phyloP scores from a whole-genome alignment of 2,797 vertebrate genomes.

The Chrosomus eos region DNA sequence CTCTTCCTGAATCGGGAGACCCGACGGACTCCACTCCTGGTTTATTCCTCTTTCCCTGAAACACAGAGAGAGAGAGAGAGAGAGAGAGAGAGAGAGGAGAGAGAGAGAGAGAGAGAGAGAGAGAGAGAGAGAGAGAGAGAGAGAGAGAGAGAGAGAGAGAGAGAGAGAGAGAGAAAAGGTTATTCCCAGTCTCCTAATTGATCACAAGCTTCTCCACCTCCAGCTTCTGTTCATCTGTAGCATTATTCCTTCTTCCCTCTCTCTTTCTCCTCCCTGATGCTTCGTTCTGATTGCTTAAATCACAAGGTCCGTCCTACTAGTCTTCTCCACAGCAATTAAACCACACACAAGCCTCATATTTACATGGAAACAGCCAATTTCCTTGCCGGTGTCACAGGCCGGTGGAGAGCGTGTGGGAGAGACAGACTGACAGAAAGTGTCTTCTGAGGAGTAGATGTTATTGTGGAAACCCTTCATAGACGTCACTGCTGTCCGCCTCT shows the following conservation, averaged over 20 bases:
- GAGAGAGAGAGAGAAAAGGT: constrained; percentile 62
- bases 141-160: constrained; percentile 17
- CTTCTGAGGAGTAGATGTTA: constrained; percentile 35
- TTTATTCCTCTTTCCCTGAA: constrained; percentile 83
- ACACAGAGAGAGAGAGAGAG: constrained; percentile 44
- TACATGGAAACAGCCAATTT: constrained; percentile 76
- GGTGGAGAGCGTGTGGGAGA: constrained; percentile 44
- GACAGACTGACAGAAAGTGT: constrained; percentile 27
- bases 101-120: constrained; percentile 25
- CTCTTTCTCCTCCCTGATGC: constrained; percentile 60
- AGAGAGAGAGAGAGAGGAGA: constrained; percentile 54
- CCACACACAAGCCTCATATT: constrained; percentile 73
- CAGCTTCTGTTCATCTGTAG: constrained; percentile 20
- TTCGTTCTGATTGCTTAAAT: constrained; percentile 77
- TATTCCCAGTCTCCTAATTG: constrained; percentile 43
- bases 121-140: constrained; percentile 57
- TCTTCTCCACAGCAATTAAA: constrained; percentile 68
- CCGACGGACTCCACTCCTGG: constrained; percentile 80
- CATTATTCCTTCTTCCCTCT: constrained; percentile 19
- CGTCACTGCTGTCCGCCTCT: constrained; percentile 33
- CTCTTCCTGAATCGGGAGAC: constrained; percentile 82
- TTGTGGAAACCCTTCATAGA: constrained; percentile 43
- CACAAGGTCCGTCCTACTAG: constrained; percentile 64
- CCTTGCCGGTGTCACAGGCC: constrained; percentile 34
- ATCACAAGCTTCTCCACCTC: constrained; percentile 40